phyloP scores from a whole-genome alignment of 2,888 invertebrate species.

The Coelogynopora nodosa region DNA sequence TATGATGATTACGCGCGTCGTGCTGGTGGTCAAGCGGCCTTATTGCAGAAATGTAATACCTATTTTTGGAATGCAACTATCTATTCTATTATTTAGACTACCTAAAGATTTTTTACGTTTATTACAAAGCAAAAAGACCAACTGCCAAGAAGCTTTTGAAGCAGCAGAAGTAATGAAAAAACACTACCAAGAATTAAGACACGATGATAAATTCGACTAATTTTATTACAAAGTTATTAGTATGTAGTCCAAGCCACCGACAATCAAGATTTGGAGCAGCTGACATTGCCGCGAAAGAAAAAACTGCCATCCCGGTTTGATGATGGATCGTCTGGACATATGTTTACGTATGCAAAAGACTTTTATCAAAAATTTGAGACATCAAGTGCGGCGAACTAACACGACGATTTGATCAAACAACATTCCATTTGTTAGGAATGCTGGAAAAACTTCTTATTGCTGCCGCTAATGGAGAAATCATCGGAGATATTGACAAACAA shows the following conservation, averaged over 20 bases:
- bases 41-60: neutral
- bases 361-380: neutral
- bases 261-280: neutral
- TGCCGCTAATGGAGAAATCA: neutral
- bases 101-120: neutral
- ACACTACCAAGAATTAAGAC: neutral
- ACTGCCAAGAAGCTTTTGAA: neutral
- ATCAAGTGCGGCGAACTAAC: neutral
- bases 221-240: neutral
- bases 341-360: neutral
- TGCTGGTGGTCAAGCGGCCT: neutral
- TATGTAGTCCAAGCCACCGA: neutral
- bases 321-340: too few relatives aligned
- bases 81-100: neutral
- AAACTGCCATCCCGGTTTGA: neutral
- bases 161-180: neutral
- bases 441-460: neutral
- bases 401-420: neutral
- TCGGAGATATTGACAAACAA: neutral
- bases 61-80: neutral
- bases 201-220: neutral
- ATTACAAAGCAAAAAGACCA: neutral
- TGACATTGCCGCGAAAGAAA: neutral
- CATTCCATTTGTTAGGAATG: neutral
- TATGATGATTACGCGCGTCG: neutral